Evolutionary conservation across 1,140 invertebrate species (phyloP).

Genomic region (Harlomillsia oculata): DNA sequence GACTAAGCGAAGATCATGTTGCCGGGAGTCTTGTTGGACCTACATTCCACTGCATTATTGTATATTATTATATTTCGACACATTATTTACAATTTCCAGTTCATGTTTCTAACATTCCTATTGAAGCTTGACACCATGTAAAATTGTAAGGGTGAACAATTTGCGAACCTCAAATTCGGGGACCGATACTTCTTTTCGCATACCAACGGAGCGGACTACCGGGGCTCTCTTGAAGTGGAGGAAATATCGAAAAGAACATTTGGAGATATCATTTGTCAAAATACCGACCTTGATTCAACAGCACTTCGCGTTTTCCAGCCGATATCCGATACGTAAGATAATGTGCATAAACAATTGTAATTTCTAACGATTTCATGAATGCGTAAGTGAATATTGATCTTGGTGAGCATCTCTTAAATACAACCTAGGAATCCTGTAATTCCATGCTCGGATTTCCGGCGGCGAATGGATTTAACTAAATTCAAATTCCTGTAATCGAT

Average conservation of each 20-base stretch:
- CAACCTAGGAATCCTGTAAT: too few relatives aligned
- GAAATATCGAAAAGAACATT: constrained; percentile 21
- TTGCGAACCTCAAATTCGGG: constrained; percentile 38
- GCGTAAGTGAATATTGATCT: too few relatives aligned
- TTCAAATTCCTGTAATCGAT: too few relatives aligned
- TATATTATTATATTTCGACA: neutral
- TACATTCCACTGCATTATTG: constrained; percentile 73
- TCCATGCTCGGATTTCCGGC: too few relatives aligned
- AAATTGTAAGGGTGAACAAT: constrained; percentile 37
- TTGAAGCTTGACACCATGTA: too few relatives aligned
- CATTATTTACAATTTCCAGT: neutral
- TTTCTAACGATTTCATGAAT: too few relatives aligned
- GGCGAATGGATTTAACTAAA: too few relatives aligned
- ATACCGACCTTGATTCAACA: constrained; percentile 12
- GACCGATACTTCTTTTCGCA: constrained; percentile 41
- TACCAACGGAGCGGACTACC: constrained; percentile 35
- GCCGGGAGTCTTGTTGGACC: constrained; percentile 64
- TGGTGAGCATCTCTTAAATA: too few relatives aligned
- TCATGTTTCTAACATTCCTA: too few relatives aligned
- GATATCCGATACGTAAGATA: too few relatives aligned
- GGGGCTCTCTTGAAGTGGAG: constrained; percentile 29
- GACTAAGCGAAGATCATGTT: constrained; percentile 61
- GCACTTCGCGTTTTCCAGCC: constrained; percentile 20
- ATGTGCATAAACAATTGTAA: too few relatives aligned
- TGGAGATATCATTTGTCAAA: constrained; percentile 33